phyloP scores from a whole-genome alignment of 2,797 vertebrate species.

The Otolemur crassicaudatus region DNA sequence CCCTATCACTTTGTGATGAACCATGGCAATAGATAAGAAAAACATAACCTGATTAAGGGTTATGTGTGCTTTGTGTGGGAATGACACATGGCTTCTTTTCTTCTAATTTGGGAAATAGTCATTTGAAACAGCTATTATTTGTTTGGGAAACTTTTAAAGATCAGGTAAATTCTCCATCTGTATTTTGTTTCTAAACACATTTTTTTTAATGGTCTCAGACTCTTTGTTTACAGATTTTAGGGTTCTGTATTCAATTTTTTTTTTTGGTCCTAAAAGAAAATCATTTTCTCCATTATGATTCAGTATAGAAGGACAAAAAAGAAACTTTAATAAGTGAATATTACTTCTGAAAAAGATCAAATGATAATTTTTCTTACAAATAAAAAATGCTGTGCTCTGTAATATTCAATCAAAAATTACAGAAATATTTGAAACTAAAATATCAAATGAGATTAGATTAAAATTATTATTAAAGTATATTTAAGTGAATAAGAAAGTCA shows the following conservation, averaged over 20 bases:
- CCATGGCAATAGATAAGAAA: slow-evolving; percentile 48
- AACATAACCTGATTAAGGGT: background rate
- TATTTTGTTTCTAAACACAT: slow-evolving; percentile 21
- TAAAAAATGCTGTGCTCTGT: background rate
- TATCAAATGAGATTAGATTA: background rate
- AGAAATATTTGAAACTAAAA: slow-evolving; percentile 46
- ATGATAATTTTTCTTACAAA: slow-evolving; percentile 46
- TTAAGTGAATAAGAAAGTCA: slow-evolving; percentile 42
- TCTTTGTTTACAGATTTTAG: slow-evolving; percentile 70
- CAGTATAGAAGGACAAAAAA: slow-evolving; percentile 51
- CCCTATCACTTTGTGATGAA: slow-evolving; percentile 61
- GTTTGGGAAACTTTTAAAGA: slow-evolving; percentile 34
- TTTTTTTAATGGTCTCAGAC: background rate
- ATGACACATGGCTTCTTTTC: background rate
- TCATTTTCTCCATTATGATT: background rate
- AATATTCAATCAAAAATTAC: slow-evolving; percentile 28
- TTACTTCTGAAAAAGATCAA: slow-evolving; percentile 44
- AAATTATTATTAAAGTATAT: background rate
- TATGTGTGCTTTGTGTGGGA: background rate
- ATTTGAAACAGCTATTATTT: slow-evolving; percentile 45
- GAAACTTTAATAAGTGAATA: background rate
- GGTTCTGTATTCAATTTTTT: slow-evolving; percentile 19
- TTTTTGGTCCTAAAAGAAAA: slow-evolving; percentile 58
- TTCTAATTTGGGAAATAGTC: slow-evolving; percentile 19
- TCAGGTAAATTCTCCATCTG: slow-evolving; percentile 51